Base-by-base conservation (phyloP, 2,797 vertebrate genomes). In the Morelia viridis region DNA sequence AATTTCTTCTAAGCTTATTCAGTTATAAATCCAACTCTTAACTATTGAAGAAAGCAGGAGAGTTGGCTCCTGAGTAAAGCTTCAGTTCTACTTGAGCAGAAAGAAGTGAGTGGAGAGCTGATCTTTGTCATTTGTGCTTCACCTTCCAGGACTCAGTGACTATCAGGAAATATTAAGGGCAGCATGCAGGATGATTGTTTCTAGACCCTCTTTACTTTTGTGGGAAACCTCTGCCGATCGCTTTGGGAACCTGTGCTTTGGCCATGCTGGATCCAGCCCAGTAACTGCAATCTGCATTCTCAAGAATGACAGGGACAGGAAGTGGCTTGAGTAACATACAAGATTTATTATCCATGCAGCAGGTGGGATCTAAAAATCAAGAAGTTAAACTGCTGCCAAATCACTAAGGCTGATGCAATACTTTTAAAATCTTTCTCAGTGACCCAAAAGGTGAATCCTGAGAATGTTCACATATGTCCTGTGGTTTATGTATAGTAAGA, bases 1-100 rank as follows among this genome's bases (percentile, higher is more conserved):
- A 95, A 94, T 91, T 80, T 11, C 93, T 89, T 91, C 60, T 87
- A 93, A 92, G 76, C 57, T 93, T 31, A 35, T 86, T 3, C 60
- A 88, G 88, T 3, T 92, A 61, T 88, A 62, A 92, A 93, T 61
- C 56, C 41, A 68, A 90, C 35, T 6, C 8, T 46, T 95, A 92
- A 92, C 92, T 94, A 93, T 92, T 95, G 95, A 90, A 92, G 93
- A 15, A 11, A 88, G 71, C 17, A 60, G 19, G n/a, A 58, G 9
- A 86, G 19, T 35, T 87, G 57, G n/a, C 41, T 11, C n/a, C 57
- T 58, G 28, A 65, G 62, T 53, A 65, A 17, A 61, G 26, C 41
- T 90, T 31, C 17, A 50, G 3, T 76, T 41, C 31, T 41, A n/a
- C 26, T 62, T 28, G 5, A 50, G 13, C 7, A 61, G 35, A 41